Evolutionary conservation across 2,888 invertebrate species (phyloP).

Genomic region (Meteorus colon): DNA sequence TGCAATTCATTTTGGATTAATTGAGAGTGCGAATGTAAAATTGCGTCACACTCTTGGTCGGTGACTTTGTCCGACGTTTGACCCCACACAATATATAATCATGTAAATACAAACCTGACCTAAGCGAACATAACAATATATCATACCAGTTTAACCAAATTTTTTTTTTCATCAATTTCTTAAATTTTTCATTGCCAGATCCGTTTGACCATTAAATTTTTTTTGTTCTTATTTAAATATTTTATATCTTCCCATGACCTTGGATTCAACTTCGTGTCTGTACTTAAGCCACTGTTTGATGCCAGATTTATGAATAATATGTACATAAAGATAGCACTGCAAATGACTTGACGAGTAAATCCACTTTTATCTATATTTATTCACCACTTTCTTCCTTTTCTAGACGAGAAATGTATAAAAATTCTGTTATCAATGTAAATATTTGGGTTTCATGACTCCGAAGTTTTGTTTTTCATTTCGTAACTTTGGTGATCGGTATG

Average conservation of each 20-base stretch:
- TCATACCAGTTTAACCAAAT: neutral
- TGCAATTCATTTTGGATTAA: neutral
- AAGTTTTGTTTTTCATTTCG: too few species aligned
- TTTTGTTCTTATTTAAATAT: neutral
- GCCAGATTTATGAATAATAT: too few species aligned
- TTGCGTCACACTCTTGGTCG: neutral
- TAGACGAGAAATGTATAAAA: too few species aligned
- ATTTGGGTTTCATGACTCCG: too few species aligned
- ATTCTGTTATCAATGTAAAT: too few species aligned
- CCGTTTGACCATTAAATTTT: neutral
- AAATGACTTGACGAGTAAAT: too few species aligned
- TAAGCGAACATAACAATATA: neutral
- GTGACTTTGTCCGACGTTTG: conserved; percentile 15
- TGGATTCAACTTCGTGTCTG: neutral
- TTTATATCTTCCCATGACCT: neutral
- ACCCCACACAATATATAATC: conserved; percentile 16
- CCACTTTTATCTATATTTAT: too few species aligned
- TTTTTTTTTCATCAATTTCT: neutral
- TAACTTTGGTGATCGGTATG: too few species aligned
- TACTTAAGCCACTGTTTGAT: too few species aligned
- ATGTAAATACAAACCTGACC: conserved; percentile 14
- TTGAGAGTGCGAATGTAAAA: conserved; percentile 29
- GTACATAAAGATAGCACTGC: too few species aligned
- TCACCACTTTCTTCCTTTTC: too few species aligned
- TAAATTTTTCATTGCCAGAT: neutral